These are phyloP conservation scores for Lepidochrysops patricia DNA, from an alignment of 2,888 invertebrate species.

Conservation along the genomic window DNA sequence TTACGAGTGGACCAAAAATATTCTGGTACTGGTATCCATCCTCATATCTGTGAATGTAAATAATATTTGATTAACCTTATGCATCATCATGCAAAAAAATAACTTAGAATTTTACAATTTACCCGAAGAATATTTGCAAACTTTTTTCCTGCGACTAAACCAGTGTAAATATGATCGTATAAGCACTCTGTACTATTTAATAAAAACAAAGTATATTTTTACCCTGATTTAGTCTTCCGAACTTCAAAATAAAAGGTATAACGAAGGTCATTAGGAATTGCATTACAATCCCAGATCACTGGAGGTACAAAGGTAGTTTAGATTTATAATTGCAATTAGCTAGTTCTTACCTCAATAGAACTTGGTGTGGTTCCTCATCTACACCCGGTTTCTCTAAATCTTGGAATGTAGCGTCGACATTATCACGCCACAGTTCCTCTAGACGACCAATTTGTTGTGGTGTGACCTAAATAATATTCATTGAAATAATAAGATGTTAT, in stretches of 20 bases:
- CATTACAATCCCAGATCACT: too few species aligned
- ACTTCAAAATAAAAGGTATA: too few species aligned
- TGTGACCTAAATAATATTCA: conserved; percentile 77
- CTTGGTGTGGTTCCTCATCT: conserved; percentile 97
- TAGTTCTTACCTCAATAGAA: conserved; percentile 59
- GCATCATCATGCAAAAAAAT: background rate
- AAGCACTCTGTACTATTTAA: too few species aligned
- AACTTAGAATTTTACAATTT: too few species aligned
- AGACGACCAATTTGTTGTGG: conserved; percentile 98
- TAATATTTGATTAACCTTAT: background rate
- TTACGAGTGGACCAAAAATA: conserved; percentile 96
- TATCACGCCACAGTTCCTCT: conserved; percentile 99
- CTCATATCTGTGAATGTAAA: conserved; percentile 81
- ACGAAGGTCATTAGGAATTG: too few species aligned
- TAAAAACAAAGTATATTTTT: too few species aligned
- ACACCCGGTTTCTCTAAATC: conserved; percentile 98
- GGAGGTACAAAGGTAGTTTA: too few species aligned
- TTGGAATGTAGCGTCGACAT: conserved; percentile 97
- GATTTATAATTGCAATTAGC: background rate
- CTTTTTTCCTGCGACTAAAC: too few species aligned
- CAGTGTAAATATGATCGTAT: too few species aligned
- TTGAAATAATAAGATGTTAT: too few species aligned
- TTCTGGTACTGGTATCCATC: conserved; percentile 99
- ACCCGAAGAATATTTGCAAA: too few species aligned
- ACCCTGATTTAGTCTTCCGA: too few species aligned